A percentile compares a stretch with the other conserved stretches of the same genome.
Conservation (phyloP, 2,797 vertebrate genomes). For the Amblyopsis hoosieri region DNA sequence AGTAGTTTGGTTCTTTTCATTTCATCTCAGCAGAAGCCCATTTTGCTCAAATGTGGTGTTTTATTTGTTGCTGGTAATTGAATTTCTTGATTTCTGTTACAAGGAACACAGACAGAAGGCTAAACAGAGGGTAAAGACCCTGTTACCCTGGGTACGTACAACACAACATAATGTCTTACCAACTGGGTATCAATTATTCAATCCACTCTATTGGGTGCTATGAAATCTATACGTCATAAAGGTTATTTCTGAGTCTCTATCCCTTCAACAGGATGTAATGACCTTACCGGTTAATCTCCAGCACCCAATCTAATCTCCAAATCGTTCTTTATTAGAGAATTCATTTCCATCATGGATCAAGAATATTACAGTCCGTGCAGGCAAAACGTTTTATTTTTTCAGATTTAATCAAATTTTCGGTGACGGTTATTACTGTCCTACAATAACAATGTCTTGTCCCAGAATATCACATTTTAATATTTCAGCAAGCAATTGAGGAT, state of each 20-base stretch:
- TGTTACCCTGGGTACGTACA: constrained; percentile 16
- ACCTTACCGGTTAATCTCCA: constrained; percentile 19
- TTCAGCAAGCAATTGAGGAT: constrained; percentile 49
- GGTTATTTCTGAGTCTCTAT: constrained; percentile 13
- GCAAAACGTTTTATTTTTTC: constrained; percentile 4
- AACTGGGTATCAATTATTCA: constrained; percentile 14
- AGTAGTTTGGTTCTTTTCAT: constrained; percentile 55
- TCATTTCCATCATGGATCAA: constrained; percentile 2
- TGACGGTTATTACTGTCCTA: constrained; percentile 16
- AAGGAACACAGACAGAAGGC: constrained; percentile 10
- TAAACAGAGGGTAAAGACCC: constrained; percentile 3
- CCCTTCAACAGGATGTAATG: constrained; percentile 2
- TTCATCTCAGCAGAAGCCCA: constrained; percentile 50
- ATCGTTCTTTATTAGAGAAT: constrained; percentile 2
- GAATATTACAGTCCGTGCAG: constrained; percentile 19
- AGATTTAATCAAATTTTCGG: constrained; percentile 31
- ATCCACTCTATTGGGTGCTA: background rate
- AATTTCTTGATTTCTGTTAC: constrained; percentile 52
- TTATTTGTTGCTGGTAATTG: constrained; percentile 64
- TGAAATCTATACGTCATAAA: background rate
- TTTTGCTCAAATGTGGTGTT: constrained; percentile 32
- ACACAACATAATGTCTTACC: constrained; percentile 19
- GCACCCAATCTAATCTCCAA: background rate
- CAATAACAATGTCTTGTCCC: constrained; percentile 25
- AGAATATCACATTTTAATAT: constrained; percentile 12